Conservation (phyloP, 2,888 invertebrate species). For the Nebria brevicollis region DNA sequence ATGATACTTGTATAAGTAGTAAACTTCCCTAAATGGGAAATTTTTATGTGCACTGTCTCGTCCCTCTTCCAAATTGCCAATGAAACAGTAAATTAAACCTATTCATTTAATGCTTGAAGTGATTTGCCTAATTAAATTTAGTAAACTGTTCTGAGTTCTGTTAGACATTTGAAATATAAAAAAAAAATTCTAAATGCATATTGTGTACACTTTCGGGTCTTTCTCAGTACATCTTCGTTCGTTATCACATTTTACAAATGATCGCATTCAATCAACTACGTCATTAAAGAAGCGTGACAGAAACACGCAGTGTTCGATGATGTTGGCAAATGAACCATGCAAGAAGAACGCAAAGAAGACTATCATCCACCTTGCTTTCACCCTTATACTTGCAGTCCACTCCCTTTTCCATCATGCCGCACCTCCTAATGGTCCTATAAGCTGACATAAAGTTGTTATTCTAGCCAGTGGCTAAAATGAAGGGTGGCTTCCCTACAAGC, state of each 20-base stretch:
- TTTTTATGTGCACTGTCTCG: background rate
- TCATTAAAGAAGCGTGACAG: conserved; percentile 44
- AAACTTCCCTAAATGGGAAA: background rate
- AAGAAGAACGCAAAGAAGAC: conserved; percentile 13
- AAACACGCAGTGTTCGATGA: conserved; percentile 4
- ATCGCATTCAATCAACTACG: conserved; percentile 46
- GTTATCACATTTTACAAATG: conserved; percentile 47
- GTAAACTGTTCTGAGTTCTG: background rate
- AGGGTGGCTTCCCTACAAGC: conserved; percentile 24
- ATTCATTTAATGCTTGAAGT: background rate
- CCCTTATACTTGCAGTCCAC: background rate
- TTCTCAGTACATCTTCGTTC: conserved; percentile 33
- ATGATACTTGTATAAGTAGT: background rate
- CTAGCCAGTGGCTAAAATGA: conserved; percentile 50
- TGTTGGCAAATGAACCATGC: conserved; percentile 32
- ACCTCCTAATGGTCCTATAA: conserved; percentile 48
- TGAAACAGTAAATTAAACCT: background rate
- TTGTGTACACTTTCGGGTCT: background rate
- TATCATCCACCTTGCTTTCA: background rate
- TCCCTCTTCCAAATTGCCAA: background rate
- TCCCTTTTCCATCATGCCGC: conserved; percentile 38
- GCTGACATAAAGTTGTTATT: conserved; percentile 51
- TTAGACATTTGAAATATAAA: background rate
- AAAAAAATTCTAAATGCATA: background rate
- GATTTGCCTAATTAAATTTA: background rate